Conservation (phyloP, 2,113 vertebrate genomes). For the Poeciliopsis prolifica region DNA sequence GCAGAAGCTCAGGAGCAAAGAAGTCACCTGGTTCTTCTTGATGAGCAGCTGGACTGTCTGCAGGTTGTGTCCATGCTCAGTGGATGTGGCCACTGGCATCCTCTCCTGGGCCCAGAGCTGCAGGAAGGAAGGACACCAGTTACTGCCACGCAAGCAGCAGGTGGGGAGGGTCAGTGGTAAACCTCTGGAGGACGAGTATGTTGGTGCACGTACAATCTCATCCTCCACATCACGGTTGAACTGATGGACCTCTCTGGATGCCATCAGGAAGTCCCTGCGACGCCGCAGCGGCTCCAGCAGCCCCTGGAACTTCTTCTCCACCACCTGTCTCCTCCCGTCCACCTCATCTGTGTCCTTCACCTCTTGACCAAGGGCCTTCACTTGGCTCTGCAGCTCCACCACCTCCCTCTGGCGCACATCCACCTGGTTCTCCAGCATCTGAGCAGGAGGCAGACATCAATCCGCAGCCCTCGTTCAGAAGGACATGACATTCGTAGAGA, state of each 20-base stretch:
- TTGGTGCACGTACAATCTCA: slow-evolving; percentile 85
- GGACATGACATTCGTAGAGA: background rate
- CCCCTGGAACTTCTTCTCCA: slow-evolving; percentile 91
- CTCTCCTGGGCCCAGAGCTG: slow-evolving; percentile 85
- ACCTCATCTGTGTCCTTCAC: slow-evolving; percentile 92
- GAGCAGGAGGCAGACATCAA: background rate
- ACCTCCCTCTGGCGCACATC: slow-evolving; percentile 95
- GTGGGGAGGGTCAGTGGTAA: background rate
- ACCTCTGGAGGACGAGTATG: background rate
- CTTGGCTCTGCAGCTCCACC: slow-evolving; percentile 93
- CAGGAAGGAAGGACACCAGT: background rate
- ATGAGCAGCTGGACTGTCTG: slow-evolving; percentile 97
- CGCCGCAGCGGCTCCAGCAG: slow-evolving; percentile 87
- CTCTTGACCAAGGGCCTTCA: slow-evolving; percentile 89
- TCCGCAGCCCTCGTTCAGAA: background rate
- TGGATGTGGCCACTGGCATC: slow-evolving; percentile 92
- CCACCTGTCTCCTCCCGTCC: slow-evolving; percentile 85
- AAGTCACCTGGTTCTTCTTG: slow-evolving; percentile 94
- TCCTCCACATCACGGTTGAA: slow-evolving; percentile 96
- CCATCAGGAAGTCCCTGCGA: slow-evolving; percentile 88
- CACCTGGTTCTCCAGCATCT: slow-evolving; percentile 99
- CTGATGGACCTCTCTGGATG: slow-evolving; percentile 94
- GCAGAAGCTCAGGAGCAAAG: background rate
- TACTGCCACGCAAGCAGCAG: no score
- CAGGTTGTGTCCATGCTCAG: slow-evolving; percentile 94